Conservation (phyloP, 92 coral and sea anemone species). For the Pocillopora meandrina region DNA sequence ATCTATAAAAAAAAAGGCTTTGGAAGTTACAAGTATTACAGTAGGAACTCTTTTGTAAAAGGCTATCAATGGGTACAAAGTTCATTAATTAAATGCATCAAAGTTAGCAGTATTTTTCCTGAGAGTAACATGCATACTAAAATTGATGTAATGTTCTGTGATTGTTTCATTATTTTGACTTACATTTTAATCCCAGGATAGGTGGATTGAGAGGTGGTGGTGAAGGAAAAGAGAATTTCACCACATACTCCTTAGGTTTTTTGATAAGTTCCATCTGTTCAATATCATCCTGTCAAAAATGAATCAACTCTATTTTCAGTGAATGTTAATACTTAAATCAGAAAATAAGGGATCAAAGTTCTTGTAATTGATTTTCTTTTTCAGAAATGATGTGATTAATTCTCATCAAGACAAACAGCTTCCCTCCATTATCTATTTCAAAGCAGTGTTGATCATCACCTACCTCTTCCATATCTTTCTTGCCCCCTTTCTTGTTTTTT, state of each 20-base stretch:
- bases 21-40: no score
- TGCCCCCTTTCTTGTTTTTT: slow-evolving; percentile 86
- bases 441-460: neutral
- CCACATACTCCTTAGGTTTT: slow-evolving; percentile 95
- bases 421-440: neutral
- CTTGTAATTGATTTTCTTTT: no score
- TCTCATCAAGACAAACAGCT: neutral
- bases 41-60: no score
- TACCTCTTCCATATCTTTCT: slow-evolving; percentile 91
- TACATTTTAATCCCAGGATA: slow-evolving; percentile 94
- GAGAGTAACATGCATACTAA: neutral
- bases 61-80: no score
- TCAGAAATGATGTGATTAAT: no score
- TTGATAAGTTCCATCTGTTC: slow-evolving; percentile 82
- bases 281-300: slow-evolving; percentile 72
- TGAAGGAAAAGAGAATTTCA: slow-evolving; percentile 90
- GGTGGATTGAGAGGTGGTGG: slow-evolving; percentile 98
- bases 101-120: neutral
- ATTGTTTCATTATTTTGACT: slow-evolving; percentile 9
- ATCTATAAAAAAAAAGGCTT: no score
- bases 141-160: no score
- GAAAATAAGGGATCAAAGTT: no score
- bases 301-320: neutral
- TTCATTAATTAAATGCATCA: no score
- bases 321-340: neutral